Evolutionary conservation across 2,113 vertebrate species (phyloP).

Genomic region (Phalacrocorax carbo): DNA sequence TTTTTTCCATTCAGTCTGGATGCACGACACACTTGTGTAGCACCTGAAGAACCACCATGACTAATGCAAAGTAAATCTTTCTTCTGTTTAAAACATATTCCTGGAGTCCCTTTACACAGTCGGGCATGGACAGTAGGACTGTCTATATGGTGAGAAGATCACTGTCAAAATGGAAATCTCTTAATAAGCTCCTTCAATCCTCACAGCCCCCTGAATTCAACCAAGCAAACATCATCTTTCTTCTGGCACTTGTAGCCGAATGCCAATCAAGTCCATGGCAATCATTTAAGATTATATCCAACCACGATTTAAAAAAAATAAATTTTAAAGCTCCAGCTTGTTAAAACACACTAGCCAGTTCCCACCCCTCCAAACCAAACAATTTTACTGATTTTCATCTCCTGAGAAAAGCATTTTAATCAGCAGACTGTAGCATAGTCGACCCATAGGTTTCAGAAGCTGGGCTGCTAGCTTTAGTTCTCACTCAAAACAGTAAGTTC

Average conservation of each 20-base stretch:
- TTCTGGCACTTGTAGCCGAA: neutral
- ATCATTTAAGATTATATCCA: neutral
- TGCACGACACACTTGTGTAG: fast-evolving
- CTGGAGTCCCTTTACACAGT: neutral
- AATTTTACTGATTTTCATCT: neutral
- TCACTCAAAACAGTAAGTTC: neutral
- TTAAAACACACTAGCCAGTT: neutral
- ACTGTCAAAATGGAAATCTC: neutral
- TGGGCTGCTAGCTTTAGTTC: neutral
- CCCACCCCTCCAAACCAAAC: neutral
- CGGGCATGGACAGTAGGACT: neutral
- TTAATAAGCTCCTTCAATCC: neutral
- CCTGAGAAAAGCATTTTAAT: neutral
- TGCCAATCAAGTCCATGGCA: neutral
- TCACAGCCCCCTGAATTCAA: neutral
- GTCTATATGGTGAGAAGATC: neutral
- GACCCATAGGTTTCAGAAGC: neutral
- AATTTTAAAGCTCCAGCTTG: neutral
- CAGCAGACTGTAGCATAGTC: neutral
- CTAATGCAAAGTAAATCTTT: neutral
- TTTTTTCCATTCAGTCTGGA: neutral
- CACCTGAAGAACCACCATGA: neutral
- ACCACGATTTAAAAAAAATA: neutral
- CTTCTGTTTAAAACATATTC: neutral
- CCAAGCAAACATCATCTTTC: neutral